Evolutionary conservation across 2,888 invertebrate genomes (phyloP).

Genomic region (Volucella bombylans): DNA sequence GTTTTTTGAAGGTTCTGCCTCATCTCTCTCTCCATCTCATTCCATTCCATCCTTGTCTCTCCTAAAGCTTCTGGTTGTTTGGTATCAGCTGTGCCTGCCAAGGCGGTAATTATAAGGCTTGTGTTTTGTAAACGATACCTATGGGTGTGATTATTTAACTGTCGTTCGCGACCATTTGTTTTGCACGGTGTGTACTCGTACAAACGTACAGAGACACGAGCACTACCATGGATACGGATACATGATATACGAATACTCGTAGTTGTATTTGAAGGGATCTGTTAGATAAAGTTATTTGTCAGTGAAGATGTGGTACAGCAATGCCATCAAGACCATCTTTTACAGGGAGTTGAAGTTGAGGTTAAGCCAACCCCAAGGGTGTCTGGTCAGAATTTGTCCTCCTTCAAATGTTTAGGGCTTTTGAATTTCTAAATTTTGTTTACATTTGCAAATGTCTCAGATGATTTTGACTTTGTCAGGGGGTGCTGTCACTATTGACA

Average conservation of each 20-base stretch:
- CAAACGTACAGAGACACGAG: neutral
- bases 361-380: constrained; percentile 29
- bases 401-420: neutral
- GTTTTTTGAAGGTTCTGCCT: constrained; percentile 40
- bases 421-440: constrained; percentile 16
- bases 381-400: constrained; percentile 29
- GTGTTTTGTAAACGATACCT: constrained; percentile 70
- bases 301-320: neutral
- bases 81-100: constrained; percentile 63
- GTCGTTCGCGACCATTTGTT: constrained; percentile 68
- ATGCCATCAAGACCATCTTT: constrained; percentile 10
- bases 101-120: constrained; percentile 68
- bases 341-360: neutral
- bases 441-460: neutral
- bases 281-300: constrained; percentile 2
- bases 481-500: too few species aligned
- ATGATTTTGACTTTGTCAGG: too few species aligned
- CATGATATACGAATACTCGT: too few species aligned
- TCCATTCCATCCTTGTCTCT: neutral
- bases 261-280: neutral
- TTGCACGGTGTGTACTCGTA: constrained; percentile 21
- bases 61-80: neutral
- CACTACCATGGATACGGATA: constrained; percentile 5
- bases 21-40: neutral
- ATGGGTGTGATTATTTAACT: constrained; percentile 70